Base-by-base conservation (phyloP, 2,888 invertebrate genomes). In the Sericinus montela region DNA sequence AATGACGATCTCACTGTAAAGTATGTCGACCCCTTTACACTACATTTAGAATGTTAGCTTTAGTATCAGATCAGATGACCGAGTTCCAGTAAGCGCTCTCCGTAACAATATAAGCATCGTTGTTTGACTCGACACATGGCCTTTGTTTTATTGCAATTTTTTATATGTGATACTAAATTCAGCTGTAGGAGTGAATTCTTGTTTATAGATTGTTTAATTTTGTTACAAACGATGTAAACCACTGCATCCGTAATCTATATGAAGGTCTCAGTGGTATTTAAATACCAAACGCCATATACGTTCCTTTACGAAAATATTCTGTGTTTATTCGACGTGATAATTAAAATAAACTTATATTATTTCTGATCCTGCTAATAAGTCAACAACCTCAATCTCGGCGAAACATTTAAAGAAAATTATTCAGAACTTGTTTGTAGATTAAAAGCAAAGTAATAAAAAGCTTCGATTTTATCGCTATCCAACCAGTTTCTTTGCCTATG, bases 61-160 rank as follows among this genome's bases (percentile, higher is more conserved):
- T 29, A 45, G 59, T 60, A 62, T 61, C 63, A 63, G 71, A 71
- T 79, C 75, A 65, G 59, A 69, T 82, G 76, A 62, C 79, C 73
- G 69, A 69, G 59, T 80, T 80, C 77, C 69, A 67, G 60, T 65
- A 62, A 77, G 67, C 60, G 61, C 60, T 37, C 48, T 37, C 60
- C 64, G 59, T 62, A 57, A 65, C 66, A 67, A 75, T 72, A 77
- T 77, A 75, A 80, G 56, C 59, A 57, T 25, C 44, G 45, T 62
- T 54, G 72, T 80, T 80, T 73, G 73, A 69, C 66, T 73, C 63
- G 60, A 60, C 64, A 62, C 56, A 54, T 68, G 73, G 72, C 72
- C 72, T 75, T 70, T 66, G 58, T 55, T 60, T 70, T 71, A 72
- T 69, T 63, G 69, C 40, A 62, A 72, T 72, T 66, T 66, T 64